Evolutionary conservation across 2,888 invertebrate genomes (phyloP).

Genomic region (Vandiemenella viatica): DNA sequence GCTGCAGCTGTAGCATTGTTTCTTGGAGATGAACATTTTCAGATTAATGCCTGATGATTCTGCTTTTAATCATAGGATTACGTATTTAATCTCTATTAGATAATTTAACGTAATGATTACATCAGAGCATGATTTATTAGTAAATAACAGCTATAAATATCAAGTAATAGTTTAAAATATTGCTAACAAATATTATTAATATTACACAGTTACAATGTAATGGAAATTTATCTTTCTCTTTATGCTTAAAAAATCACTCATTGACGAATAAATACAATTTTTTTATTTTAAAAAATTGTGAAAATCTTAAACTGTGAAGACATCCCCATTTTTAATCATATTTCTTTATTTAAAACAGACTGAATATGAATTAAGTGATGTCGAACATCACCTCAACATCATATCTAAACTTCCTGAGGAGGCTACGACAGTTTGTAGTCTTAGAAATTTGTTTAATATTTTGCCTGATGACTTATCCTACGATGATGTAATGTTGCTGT

Average conservation of each 20-base stretch:
- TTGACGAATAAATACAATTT: not conserved
- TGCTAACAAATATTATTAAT: conserved; percentile 1
- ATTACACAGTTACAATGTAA: not conserved
- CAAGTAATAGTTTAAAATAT: conserved; percentile 6
- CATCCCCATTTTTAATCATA: not conserved
- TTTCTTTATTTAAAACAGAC: conserved; percentile 3
- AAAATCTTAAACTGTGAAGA: not conserved
- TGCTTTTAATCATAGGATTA: conserved; percentile 5
- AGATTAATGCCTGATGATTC: conserved; percentile 12
- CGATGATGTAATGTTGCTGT: no score
- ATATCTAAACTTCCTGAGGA: conserved; percentile 16
- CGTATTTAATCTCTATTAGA: conserved; percentile 3
- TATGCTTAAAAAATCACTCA: not conserved
- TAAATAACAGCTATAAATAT: not conserved
- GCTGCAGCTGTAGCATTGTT: conserved; percentile 12
- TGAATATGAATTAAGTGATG: conserved; percentile 6
- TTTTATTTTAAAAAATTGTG: not conserved
- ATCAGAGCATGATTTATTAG: conserved; percentile 6
- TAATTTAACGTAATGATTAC: conserved; percentile 4
- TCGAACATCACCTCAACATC: no score
- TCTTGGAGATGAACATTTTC: not conserved
- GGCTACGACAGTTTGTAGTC: conserved; percentile 17
- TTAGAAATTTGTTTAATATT: conserved; percentile 14
- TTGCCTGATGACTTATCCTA: conserved; percentile 8
- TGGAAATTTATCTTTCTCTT: not conserved